Percentiles rank a stretch among this genome's conserved stretches.
Evolutionary conservation across 1,140 invertebrate genomes (phyloP).

Genomic region (Stegodyphus mimosarum): DNA sequence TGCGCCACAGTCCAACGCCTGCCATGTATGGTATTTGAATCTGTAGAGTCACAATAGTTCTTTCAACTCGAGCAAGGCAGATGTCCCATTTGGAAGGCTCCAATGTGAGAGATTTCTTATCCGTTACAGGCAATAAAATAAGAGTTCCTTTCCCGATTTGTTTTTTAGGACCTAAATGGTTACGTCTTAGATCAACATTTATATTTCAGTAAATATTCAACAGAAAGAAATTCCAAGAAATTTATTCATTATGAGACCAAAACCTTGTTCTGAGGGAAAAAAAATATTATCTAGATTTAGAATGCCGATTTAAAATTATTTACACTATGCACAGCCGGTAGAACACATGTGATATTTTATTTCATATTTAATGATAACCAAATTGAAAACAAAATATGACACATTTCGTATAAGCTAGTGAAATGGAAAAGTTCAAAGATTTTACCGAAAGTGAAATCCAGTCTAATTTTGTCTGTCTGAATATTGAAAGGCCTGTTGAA

Average conservation of each 20-base stretch:
- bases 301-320: not conserved
- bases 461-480: conserved; percentile 72
- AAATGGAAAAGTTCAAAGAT: not conserved
- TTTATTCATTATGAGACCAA: not conserved
- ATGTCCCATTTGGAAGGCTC: conserved; percentile 70
- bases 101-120: conserved; percentile 68
- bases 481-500: conserved; percentile 72
- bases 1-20: conserved; percentile 85
- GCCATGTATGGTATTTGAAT: conserved; percentile 79
- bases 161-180: conserved; percentile 72
- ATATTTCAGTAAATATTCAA: not conserved
- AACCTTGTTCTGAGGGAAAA: not conserved
- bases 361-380: not conserved
- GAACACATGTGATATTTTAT: not conserved
- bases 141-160: conserved; percentile 74
- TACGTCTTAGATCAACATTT: not conserved
- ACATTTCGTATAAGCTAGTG: not conserved
- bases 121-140: conserved; percentile 70
- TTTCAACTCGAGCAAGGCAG: conserved; percentile 71
- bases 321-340: not conserved
- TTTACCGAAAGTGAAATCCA: conserved; percentile 74
- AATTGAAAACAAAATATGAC: not conserved
- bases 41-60: conserved; percentile 69
- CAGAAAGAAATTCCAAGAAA: not conserved
- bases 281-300: not conserved